Conservation (phyloP, 2,113 vertebrate species). For the Cyanoramphus novaezelandiae region DNA sequence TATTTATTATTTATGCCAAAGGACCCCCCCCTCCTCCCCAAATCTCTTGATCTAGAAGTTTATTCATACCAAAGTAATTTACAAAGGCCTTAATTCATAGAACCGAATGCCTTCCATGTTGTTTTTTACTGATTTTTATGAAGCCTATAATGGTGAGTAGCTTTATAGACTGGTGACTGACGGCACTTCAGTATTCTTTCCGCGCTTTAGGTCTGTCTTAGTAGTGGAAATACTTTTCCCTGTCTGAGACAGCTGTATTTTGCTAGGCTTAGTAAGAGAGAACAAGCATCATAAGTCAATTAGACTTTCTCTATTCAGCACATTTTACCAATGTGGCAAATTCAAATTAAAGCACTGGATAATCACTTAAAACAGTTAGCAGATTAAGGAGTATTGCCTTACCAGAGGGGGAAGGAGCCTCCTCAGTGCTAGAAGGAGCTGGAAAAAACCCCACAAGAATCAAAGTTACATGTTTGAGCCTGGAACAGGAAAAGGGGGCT, state of each 20-base stretch:
- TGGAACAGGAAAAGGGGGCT: background rate
- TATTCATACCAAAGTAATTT: background rate
- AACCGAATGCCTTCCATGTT: rapidly evolving
- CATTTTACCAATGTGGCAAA: background rate
- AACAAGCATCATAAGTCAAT: background rate
- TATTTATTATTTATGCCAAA: background rate
- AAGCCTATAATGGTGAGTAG: background rate
- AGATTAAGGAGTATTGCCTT: background rate
- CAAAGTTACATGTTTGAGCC: background rate
- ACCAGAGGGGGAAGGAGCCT: background rate
- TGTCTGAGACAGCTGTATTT: background rate
- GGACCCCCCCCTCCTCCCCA: rapidly evolving
- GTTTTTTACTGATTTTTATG: background rate
- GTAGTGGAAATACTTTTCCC: background rate
- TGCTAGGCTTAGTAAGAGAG: background rate
- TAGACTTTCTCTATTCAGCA: background rate
- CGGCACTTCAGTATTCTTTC: background rate
- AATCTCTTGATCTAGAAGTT: background rate
- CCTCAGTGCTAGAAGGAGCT: background rate
- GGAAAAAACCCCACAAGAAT: background rate
- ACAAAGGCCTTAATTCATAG: background rate
- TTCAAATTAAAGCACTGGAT: background rate
- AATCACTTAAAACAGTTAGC: background rate
- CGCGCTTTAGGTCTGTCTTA: background rate
- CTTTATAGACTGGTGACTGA: background rate